These are phyloP conservation scores for Chymomyza procnemis DNA, from an alignment of 2,888 invertebrate genomes.

Conservation along the genomic window DNA sequence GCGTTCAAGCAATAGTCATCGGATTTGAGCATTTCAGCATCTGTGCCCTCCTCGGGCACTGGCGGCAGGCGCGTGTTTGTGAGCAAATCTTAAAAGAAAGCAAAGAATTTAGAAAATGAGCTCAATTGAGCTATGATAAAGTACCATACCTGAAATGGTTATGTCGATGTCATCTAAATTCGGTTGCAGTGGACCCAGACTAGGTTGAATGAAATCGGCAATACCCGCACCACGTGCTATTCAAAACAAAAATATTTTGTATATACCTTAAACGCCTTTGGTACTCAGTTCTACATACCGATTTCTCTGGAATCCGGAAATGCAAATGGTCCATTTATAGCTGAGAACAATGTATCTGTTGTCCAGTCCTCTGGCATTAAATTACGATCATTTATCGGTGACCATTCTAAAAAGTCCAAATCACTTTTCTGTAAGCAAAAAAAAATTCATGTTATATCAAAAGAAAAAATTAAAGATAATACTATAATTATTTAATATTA, in stretches of 20 bases:
- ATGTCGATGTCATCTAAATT: slow-evolving; percentile 95
- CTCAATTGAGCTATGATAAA: neutral
- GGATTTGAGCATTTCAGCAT: slow-evolving; percentile 80
- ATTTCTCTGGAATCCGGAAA: slow-evolving; percentile 98
- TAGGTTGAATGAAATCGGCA: slow-evolving; percentile 99
- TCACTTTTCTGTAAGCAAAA: slow-evolving; percentile 75
- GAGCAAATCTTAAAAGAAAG: slow-evolving; percentile 67
- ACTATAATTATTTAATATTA: neutral
- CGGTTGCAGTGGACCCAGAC: slow-evolving; percentile 96
- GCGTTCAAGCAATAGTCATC: slow-evolving; percentile 73
- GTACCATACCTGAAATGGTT: slow-evolving; percentile 85
- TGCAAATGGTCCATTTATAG: slow-evolving; percentile 89
- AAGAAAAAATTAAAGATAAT: no score
- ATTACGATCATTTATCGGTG: slow-evolving; percentile 76
- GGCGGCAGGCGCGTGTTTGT: slow-evolving; percentile 80
- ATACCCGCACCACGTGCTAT: slow-evolving; percentile 86
- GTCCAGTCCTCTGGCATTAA: slow-evolving; percentile 80
- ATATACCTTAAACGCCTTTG: neutral
- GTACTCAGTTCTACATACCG: slow-evolving; percentile 80
- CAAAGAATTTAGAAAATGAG: slow-evolving; percentile 55
- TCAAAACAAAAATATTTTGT: neutral
- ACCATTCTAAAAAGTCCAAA: slow-evolving; percentile 78
- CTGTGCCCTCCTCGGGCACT: slow-evolving; percentile 82
- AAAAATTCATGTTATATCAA: neutral
- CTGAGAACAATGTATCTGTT: slow-evolving; percentile 94